Conservation (phyloP, 1,140 invertebrate genomes). For the Neodiprion fabricii region DNA sequence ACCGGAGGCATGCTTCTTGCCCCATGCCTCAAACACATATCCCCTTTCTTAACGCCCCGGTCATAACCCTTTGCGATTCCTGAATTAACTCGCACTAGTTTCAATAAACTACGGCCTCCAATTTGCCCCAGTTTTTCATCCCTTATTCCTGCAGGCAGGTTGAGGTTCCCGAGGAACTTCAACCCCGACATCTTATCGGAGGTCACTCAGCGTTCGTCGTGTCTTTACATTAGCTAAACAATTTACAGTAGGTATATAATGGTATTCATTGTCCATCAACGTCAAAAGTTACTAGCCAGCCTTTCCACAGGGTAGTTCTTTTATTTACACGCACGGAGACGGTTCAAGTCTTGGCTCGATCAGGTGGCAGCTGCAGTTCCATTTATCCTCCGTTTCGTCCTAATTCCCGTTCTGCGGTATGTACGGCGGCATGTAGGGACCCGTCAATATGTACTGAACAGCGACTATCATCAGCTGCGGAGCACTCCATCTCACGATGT, state of each 20-base stretch:
- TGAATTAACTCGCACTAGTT: background rate
- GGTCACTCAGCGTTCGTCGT: too few species aligned
- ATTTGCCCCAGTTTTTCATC: background rate
- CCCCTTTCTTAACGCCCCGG: background rate
- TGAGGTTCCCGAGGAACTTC: too few species aligned
- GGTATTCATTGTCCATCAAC: background rate
- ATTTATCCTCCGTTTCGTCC: too few species aligned
- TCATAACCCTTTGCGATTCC: background rate
- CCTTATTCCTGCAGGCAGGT: background rate
- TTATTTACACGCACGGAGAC: too few species aligned
- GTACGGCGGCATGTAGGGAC: conserved; percentile 58
- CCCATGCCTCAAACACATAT: background rate
- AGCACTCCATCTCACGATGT: conserved; percentile 60
- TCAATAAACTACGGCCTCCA: background rate
- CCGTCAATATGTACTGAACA: conserved; percentile 58
- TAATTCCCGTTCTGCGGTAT: conserved; percentile 41
- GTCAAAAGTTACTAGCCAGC: too few species aligned
- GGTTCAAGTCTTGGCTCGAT: too few species aligned
- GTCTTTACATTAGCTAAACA: too few species aligned
- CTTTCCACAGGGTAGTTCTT: too few species aligned
- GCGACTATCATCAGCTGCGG: conserved; percentile 60
- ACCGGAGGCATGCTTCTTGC: background rate
- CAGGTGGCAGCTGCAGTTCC: too few species aligned
- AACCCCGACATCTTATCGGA: too few species aligned
- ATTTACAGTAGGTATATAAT: background rate